phyloP scores from a whole-genome alignment of 2,797 vertebrate species.

The Petrocephalus sullivani region DNA sequence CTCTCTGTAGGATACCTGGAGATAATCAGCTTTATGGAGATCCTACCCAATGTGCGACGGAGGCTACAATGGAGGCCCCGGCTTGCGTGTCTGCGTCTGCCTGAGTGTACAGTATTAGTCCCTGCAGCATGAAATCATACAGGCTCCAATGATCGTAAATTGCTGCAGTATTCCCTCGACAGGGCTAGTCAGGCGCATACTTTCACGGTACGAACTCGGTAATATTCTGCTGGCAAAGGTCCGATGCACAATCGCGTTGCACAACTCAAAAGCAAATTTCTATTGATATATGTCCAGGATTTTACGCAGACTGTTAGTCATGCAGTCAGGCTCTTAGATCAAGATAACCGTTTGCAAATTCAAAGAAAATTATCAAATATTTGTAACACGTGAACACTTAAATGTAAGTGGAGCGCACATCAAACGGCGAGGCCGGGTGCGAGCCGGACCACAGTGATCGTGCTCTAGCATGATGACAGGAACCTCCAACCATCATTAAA shows the following conservation, averaged over 20 bases:
- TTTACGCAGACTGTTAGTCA: constrained; percentile 24
- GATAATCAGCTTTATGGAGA: constrained; percentile 23
- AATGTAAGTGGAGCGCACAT: constrained; percentile 9
- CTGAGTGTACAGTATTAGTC: not conserved
- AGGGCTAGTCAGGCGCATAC: not conserved
- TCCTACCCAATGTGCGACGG: not conserved
- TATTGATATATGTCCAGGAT: constrained; percentile 15
- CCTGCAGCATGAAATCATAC: constrained; percentile 13
- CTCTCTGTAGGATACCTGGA: constrained; percentile 15
- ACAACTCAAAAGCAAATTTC: constrained; percentile 8
- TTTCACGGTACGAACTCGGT: not conserved
- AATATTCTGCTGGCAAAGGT: not conserved
- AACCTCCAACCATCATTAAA: constrained; percentile 4
- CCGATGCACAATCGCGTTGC: not conserved
- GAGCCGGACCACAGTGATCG: not conserved
- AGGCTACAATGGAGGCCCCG: not conserved
- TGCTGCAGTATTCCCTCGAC: constrained; percentile 8
- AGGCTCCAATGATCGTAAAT: constrained; percentile 16
- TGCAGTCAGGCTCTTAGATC: constrained; percentile 13
- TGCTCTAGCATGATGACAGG: not conserved
- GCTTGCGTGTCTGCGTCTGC: not conserved
- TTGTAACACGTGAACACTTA: constrained; percentile 6
- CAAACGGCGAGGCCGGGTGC: too few relatives aligned
- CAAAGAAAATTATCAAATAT: constrained; percentile 20
- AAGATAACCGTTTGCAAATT: constrained; percentile 12